Evolutionary conservation across 2,113 vertebrate species (phyloP).

Genomic region (Ceratotherium simum): DNA sequence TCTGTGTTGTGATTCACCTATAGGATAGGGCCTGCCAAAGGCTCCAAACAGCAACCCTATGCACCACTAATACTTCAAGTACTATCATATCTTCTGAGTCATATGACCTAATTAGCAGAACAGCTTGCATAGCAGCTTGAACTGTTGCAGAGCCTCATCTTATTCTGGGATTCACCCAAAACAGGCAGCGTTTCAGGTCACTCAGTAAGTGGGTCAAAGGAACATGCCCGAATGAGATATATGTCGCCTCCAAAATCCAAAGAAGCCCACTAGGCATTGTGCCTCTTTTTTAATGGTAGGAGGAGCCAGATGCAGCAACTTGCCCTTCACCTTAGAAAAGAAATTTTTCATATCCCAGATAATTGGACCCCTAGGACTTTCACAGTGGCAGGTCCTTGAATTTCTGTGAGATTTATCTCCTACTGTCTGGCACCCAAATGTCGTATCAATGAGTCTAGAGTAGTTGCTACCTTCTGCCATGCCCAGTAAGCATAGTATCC

Average conservation of each 20-base stretch:
- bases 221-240: neutral
- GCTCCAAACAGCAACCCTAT: neutral
- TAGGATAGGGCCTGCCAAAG: neutral
- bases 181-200: constrained; percentile 61
- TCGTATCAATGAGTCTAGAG: neutral
- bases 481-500: neutral
- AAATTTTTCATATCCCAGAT: constrained; percentile 40
- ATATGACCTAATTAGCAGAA: constrained; percentile 47
- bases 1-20: constrained; percentile 14
- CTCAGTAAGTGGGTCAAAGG: constrained; percentile 45
- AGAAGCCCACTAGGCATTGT: neutral
- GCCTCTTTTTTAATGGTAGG: constrained; percentile 10
- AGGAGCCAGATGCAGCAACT: neutral
- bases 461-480: neutral
- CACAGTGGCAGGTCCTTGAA: constrained; percentile 41
- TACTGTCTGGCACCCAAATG: neutral
- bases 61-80: neutral
- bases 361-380: constrained; percentile 27
- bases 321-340: constrained; percentile 24
- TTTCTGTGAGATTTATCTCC: neutral
- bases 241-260: constrained; percentile 18
- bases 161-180: constrained; percentile 38
- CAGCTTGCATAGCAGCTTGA: constrained; percentile 42
- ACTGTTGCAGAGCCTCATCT: constrained; percentile 24
- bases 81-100: constrained; percentile 30